Evolutionary conservation across 2,888 invertebrate genomes (phyloP).

Genomic region (Halocaridina rubra): DNA sequence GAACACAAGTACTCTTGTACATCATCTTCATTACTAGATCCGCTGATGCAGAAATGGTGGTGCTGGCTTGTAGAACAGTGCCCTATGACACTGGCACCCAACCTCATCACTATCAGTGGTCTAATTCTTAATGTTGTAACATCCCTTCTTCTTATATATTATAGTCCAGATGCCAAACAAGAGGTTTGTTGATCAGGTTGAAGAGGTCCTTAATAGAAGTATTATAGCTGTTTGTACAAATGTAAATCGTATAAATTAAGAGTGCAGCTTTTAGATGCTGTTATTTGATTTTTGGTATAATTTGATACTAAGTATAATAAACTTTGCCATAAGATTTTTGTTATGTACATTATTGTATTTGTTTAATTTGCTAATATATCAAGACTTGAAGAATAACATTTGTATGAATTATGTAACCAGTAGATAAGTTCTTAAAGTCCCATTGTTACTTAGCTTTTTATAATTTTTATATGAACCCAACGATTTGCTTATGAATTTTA

Average conservation of each 20-base stretch:
- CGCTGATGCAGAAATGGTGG: constrained; percentile 90
- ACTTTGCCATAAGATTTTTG: background rate
- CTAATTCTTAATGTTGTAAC: constrained; percentile 91
- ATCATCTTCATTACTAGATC: constrained; percentile 86
- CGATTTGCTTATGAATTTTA: background rate
- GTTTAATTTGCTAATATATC: no score
- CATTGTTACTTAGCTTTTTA: background rate
- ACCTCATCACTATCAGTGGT: constrained; percentile 94
- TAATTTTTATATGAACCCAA: background rate
- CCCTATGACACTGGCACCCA: constrained; percentile 97
- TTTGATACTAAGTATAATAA: no score
- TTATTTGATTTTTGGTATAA: no score
- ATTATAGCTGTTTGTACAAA: no score
- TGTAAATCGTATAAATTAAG: no score
- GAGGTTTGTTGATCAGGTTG: constrained; percentile 58
- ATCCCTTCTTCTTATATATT: constrained; percentile 90
- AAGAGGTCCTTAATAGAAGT: no score
- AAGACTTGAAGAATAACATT: background rate
- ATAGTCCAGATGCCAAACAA: constrained; percentile 68
- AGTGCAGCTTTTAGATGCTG: no score
- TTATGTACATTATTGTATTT: background rate
- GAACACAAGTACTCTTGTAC: constrained; percentile 97
- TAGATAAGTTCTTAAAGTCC: background rate
- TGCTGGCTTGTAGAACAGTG: constrained; percentile 87
- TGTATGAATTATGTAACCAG: background rate